Conservation (phyloP, 2,888 invertebrate genomes). For the Pherbina coryleti region DNA sequence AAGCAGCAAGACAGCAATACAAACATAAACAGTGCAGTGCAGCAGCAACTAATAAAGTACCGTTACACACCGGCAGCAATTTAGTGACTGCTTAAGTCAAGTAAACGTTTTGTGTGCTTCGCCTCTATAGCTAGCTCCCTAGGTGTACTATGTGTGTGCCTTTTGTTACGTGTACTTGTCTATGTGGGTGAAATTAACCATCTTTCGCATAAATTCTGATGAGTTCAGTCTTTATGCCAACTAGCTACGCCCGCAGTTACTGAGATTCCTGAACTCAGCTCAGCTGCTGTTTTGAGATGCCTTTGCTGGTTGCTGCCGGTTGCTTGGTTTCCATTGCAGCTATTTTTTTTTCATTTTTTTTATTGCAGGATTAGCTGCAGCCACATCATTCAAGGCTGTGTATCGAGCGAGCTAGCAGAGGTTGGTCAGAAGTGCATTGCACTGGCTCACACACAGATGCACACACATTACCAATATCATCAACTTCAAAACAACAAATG, state of each 20-base stretch:
- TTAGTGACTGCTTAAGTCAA: too few relatives aligned
- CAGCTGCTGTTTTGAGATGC: not conserved
- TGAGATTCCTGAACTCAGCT: constrained; percentile 56
- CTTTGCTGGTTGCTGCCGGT: not conserved
- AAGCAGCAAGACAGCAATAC: constrained; percentile 7
- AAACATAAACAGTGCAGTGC: constrained; percentile 3
- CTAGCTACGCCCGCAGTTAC: not conserved
- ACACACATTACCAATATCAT: not conserved
- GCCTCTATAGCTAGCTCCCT: not conserved
- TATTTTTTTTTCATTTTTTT: constrained; percentile 41
- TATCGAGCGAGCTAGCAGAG: not conserved
- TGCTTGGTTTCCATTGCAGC: constrained; percentile 17
- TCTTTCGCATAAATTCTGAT: constrained; percentile 37
- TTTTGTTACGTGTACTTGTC: not conserved
- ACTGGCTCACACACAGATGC: not conserved
- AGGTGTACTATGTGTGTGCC: not conserved
- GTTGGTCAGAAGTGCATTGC: not conserved
- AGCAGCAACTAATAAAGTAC: not conserved
- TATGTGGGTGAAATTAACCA: constrained; percentile 8
- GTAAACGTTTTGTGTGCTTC: too few relatives aligned
- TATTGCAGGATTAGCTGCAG: constrained; percentile 27
- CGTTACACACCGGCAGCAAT: not conserved
- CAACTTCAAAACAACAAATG: not conserved
- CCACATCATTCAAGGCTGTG: constrained; percentile 36
- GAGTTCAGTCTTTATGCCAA: constrained; percentile 27